Evolutionary conservation across 1,140 invertebrate genomes (phyloP), one percentile per base, ranked within the genome.

Genomic region (Drosophila sulfurigaster): DNA sequence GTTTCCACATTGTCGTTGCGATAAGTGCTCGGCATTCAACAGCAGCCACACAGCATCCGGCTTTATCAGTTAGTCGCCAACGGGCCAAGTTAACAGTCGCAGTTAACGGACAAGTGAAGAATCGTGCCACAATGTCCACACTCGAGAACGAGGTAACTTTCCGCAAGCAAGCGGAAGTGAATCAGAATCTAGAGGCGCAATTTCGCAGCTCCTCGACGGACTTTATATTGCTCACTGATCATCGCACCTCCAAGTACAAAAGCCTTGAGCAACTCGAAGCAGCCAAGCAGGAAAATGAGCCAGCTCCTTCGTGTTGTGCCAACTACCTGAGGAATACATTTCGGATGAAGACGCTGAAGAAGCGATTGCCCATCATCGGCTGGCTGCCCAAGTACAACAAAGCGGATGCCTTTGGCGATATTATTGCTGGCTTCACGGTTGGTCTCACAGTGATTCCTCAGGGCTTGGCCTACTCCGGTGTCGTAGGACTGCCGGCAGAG

Each of bases 381-480:
- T 98, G 97, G 97, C 82, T 96, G 72, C 96, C 96, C 4, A 94
- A 94, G 51, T 98, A 98, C 91, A 94, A 94, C 51, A 88, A 91
- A 6, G 92, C 93, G 11, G 94, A 94, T 20, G 95, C 94, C 6
- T 91, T 96, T 2, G 94, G 95, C 5, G 96, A 97, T 93, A 90
- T 97, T 41, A 95, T 98, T 32, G 97, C 97, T 10, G 98, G 98
- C 30, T 94, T 98, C 16, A 98, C 97, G 1, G 95, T 98, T 7
- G 96, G 97, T 1, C 94, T 98, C 1, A 98, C 97, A 1, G 96
- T 97, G 2, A 96, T 97, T 70, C 96, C 96, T 11, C 96, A 97
- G 82, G 96, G 96, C 11, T 92, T 98, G 67, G 97, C 97, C 3
- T 98, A 98, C 92, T 95, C 97, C 6, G 96, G 95, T 69, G 95